phyloP scores from a whole-genome alignment of 2,797 vertebrate genomes.

The Nannoperca australis region DNA sequence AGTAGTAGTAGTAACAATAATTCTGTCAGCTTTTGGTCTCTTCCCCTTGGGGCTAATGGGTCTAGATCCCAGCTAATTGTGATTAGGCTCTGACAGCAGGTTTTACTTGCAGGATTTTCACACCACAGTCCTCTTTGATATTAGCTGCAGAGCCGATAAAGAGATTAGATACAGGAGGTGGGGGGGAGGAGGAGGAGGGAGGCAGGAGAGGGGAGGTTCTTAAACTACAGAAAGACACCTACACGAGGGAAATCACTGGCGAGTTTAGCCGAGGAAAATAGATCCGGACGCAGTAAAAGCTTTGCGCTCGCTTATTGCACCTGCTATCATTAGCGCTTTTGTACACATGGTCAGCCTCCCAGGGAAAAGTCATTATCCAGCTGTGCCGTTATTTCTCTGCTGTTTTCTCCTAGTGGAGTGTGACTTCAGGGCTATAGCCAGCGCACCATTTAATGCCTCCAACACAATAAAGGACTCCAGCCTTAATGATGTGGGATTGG shows the following conservation, averaged over 20 bases:
- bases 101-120: conserved; percentile 78
- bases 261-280: conserved; percentile 82
- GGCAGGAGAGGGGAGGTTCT: conserved; percentile 45
- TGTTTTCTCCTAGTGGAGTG: conserved; percentile 79
- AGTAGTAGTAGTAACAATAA: conserved; percentile 54
- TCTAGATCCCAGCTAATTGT: conserved; percentile 80
- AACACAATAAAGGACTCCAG: conserved; percentile 83
- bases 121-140: conserved; percentile 79
- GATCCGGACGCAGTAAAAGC: conserved; percentile 81
- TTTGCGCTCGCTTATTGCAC: conserved; percentile 80
- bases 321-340: conserved; percentile 84
- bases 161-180: conserved; percentile 76
- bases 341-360: conserved; percentile 84
- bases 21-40: conserved; percentile 68
- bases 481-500: conserved; percentile 85
- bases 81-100: conserved; percentile 81
- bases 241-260: conserved; percentile 83
- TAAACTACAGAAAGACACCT: conserved; percentile 82
- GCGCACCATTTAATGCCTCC: conserved; percentile 81
- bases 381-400: conserved; percentile 81
- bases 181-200: conserved; percentile 8
- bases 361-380: conserved; percentile 86
- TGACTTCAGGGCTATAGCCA: conserved; percentile 80
- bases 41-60: conserved; percentile 75
- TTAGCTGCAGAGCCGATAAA: conserved; percentile 80